Evolutionary conservation across 2,888 invertebrate genomes (phyloP).

Genomic region (Calameuta idolon): DNA sequence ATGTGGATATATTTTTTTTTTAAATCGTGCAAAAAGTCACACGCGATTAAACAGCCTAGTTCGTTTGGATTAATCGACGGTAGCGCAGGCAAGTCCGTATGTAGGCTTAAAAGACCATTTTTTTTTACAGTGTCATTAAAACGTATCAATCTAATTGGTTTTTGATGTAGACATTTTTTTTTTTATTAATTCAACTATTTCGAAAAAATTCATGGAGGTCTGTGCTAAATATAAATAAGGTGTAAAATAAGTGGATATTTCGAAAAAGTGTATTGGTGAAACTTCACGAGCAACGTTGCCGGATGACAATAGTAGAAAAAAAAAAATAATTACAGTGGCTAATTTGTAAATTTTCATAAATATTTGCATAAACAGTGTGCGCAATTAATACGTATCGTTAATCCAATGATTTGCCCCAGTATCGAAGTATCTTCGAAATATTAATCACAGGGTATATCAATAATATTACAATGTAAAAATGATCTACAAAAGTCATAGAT

Average conservation of each 20-base stretch:
- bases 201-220: rapidly evolving
- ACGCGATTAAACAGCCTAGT: background rate
- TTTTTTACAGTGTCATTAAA: background rate
- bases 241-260: background rate
- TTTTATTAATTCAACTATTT: background rate
- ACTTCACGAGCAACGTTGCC: background rate
- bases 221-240: background rate
- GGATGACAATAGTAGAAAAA: background rate
- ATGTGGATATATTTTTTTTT: background rate
- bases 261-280: no score
- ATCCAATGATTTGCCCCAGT: background rate
- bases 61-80: background rate
- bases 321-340: background rate
- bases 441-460: background rate
- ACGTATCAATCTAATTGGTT: no score
- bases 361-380: background rate
- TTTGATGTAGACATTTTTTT: no score
- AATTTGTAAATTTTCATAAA: background rate
- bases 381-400: background rate
- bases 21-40: background rate
- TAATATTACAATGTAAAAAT: background rate
- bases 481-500: background rate
- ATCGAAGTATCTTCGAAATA: background rate
- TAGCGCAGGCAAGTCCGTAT: background rate
- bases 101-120: background rate